phyloP scores from a whole-genome alignment of 2,888 invertebrate species.

The Xanthorhoe designata region DNA sequence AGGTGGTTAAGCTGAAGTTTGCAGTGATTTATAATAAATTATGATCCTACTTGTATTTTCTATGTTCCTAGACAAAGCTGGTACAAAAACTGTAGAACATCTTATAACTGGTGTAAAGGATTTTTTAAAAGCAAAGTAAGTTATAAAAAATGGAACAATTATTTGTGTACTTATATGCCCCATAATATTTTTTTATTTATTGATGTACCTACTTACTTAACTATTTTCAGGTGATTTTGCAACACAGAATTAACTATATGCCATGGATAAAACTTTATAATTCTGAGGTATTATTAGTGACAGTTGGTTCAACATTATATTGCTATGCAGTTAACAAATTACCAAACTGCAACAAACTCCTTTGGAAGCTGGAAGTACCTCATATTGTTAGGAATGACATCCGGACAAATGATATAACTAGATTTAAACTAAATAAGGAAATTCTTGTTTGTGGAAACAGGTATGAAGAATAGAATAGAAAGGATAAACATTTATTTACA shows the following conservation, averaged over 20 bases:
- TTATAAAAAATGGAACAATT: background rate
- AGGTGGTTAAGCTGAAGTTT: too few species aligned
- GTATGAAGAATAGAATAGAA: too few species aligned
- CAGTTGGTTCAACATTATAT: slow-evolving; percentile 65
- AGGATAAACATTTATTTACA: too few species aligned
- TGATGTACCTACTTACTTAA: background rate
- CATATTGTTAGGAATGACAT: slow-evolving; percentile 65
- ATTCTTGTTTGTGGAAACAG: slow-evolving; percentile 76
- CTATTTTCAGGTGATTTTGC: slow-evolving; percentile 63
- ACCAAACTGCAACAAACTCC: slow-evolving; percentile 49
- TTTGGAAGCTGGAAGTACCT: slow-evolving; percentile 70
- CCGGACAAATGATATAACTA: slow-evolving; percentile 77
- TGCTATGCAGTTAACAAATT: slow-evolving; percentile 61
- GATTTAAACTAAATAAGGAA: slow-evolving; percentile 68
- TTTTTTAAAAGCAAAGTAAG: slow-evolving; percentile 57
- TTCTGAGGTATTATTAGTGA: slow-evolving; percentile 60
- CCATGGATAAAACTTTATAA: slow-evolving; percentile 70
- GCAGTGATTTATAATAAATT: background rate
- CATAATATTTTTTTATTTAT: background rate
- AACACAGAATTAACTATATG: slow-evolving; percentile 70
- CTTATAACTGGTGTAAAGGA: slow-evolving; percentile 73
- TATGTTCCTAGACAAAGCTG: slow-evolving; percentile 44
- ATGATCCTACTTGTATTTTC: slow-evolving; percentile 4
- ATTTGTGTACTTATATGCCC: too few species aligned
- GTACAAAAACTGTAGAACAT: slow-evolving; percentile 67